phyloP scores from a whole-genome alignment of 2,888 invertebrate genomes.

The Macrophya annulata region DNA sequence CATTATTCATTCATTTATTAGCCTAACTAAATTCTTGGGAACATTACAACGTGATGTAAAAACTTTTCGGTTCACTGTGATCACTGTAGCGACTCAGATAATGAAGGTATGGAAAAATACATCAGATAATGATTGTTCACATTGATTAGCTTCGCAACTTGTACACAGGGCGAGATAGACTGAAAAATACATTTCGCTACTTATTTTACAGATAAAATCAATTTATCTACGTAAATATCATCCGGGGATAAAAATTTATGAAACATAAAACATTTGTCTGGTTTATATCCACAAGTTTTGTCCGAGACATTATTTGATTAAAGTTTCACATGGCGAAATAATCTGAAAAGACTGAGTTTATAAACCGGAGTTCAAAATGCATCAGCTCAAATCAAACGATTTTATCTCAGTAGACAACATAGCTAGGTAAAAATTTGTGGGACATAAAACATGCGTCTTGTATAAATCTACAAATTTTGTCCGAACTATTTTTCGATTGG shows the following conservation, averaged over 20 bases:
- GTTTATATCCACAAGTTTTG: no score
- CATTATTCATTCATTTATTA: slow-evolving; percentile 26
- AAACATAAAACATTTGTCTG: no score
- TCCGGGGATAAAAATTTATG: no score
- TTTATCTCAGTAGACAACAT: no score
- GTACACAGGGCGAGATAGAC: not conserved
- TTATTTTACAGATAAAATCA: not conserved
- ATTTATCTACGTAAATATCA: not conserved
- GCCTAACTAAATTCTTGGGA: not conserved
- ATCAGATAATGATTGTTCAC: not conserved
- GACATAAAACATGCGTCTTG: no score
- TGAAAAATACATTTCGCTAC: not conserved
- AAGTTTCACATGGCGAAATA: no score
- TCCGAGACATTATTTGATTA: no score
- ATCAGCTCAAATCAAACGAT: no score
- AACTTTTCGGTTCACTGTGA: not conserved
- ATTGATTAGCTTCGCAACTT: not conserved
- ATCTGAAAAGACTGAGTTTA: not conserved
- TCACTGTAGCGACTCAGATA: not conserved
- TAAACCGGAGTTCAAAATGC: no score
- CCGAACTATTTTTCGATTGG: no score
- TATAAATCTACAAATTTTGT: no score
- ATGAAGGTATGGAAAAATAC: not conserved
- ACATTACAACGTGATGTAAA: not conserved
- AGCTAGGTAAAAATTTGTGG: no score